Evolutionary conservation across 2,797 vertebrate species (phyloP).

Genomic region (Mormyrops attenuatus): DNA sequence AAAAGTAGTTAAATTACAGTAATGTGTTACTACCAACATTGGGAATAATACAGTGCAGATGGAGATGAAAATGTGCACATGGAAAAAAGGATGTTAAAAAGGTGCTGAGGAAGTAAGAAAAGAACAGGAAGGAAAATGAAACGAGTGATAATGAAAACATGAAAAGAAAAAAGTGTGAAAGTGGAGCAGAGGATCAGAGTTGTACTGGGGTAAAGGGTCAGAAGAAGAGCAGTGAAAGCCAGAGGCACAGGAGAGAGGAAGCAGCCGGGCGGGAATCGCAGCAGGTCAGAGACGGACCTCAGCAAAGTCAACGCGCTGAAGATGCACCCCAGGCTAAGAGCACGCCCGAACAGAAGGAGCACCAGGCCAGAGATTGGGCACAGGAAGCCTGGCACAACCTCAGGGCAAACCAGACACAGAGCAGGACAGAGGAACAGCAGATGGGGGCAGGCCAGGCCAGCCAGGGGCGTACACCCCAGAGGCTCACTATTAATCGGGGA

Average conservation of each 20-base stretch:
- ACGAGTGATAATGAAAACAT: slow-evolving; percentile 1
- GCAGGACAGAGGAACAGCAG: background rate
- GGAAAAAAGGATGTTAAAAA: background rate
- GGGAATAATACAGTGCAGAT: background rate
- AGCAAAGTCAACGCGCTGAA: background rate
- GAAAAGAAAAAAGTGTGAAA: background rate
- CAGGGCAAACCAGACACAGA: background rate
- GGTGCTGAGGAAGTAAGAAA: background rate
- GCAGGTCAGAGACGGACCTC: background rate
- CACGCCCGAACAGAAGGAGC: background rate
- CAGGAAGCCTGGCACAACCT: background rate
- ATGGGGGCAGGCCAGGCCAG: background rate
- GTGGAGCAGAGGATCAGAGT: background rate
- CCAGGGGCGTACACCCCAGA: background rate
- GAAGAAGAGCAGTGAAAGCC: background rate
- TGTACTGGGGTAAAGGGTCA: background rate
- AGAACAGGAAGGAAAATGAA: background rate
- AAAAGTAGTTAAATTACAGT: background rate
- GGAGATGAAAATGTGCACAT: background rate
- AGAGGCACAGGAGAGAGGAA: background rate
- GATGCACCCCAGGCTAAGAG: background rate
- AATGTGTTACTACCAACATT: background rate
- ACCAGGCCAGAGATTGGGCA: background rate
- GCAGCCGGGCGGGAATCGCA: background rate
- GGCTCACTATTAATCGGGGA: background rate